Conservation (phyloP, 2,113 vertebrate genomes). For the Crotalus viridis region DNA sequence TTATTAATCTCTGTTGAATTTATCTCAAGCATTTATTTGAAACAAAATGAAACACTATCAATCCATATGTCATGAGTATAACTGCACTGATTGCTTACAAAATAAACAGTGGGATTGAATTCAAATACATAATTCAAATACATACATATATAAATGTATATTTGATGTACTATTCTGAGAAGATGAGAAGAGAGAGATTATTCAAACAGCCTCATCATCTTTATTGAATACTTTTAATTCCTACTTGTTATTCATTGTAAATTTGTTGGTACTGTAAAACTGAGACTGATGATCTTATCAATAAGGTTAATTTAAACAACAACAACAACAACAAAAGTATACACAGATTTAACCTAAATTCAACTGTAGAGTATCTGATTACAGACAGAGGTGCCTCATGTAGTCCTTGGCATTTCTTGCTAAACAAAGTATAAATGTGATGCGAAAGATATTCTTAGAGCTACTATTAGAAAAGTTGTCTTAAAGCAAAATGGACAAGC, state of each 20-base stretch:
- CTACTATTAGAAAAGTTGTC: background rate
- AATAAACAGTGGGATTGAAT: slow-evolving; percentile 9
- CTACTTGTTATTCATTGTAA: background rate
- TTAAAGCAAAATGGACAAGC: background rate
- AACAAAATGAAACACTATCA: background rate
- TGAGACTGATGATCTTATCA: background rate
- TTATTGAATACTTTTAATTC: background rate
- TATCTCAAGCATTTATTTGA: slow-evolving; percentile 1
- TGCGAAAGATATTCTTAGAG: background rate
- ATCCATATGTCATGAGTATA: slow-evolving; percentile 10
- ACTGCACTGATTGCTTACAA: background rate
- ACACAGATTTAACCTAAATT: background rate
- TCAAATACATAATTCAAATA: background rate
- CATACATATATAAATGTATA: background rate
- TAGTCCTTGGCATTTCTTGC: background rate
- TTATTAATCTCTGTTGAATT: slow-evolving; percentile 36
- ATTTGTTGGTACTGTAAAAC: background rate
- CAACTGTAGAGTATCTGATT: background rate
- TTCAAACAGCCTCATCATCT: background rate
- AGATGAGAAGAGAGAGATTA: background rate
- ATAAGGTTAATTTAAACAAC: background rate
- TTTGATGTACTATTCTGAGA: slow-evolving; percentile 5
- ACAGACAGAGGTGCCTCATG: background rate
- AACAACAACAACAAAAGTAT: background rate
- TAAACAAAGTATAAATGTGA: background rate